Percentiles rank a stretch among this genome's conserved stretches.
These are phyloP conservation scores for Anabacerthia variegaticeps DNA, from an alignment of 2,797 vertebrate species.

Conservation along the genomic window DNA sequence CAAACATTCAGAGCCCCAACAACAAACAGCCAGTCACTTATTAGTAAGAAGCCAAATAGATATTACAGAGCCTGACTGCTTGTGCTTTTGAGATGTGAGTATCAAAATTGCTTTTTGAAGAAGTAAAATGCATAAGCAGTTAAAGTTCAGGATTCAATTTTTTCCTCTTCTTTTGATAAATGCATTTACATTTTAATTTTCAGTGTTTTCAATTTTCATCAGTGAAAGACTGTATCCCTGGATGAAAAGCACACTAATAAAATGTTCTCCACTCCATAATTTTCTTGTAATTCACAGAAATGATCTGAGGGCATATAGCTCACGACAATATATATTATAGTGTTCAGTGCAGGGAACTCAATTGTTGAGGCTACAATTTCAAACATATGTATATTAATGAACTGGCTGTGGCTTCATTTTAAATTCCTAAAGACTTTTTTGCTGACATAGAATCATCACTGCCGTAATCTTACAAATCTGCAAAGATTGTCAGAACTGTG, in stretches of 20 bases:
- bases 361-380: slow-evolving; percentile 49
- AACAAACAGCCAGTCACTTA: not conserved
- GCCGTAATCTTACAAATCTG: slow-evolving; percentile 42
- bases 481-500: slow-evolving; percentile 36
- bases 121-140: slow-evolving; percentile 52
- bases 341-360: slow-evolving; percentile 35
- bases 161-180: slow-evolving; percentile 55
- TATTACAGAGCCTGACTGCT: slow-evolving; percentile 1
- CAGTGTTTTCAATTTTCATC: slow-evolving; percentile 65
- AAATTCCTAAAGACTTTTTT: slow-evolving; percentile 54
- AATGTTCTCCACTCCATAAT: slow-evolving; percentile 59
- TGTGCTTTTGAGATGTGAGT: slow-evolving; percentile 51
- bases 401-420: slow-evolving; percentile 53
- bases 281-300: slow-evolving; percentile 66
- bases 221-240: slow-evolving; percentile 35
- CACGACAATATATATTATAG: slow-evolving; percentile 35
- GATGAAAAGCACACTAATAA: slow-evolving; percentile 58
- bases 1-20: not conserved
- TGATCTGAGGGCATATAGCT: slow-evolving; percentile 58
- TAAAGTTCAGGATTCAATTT: slow-evolving; percentile 54
- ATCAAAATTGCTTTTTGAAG: slow-evolving; percentile 42
- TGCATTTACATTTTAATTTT: slow-evolving; percentile 70
- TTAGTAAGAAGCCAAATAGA: slow-evolving; percentile 4
- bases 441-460: slow-evolving; percentile 26
- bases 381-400: slow-evolving; percentile 68